Percentiles rank a stretch among this genome's conserved stretches.
phyloP scores from a whole-genome alignment of 2,797 vertebrate genomes.

The Enteromius radiatus region DNA sequence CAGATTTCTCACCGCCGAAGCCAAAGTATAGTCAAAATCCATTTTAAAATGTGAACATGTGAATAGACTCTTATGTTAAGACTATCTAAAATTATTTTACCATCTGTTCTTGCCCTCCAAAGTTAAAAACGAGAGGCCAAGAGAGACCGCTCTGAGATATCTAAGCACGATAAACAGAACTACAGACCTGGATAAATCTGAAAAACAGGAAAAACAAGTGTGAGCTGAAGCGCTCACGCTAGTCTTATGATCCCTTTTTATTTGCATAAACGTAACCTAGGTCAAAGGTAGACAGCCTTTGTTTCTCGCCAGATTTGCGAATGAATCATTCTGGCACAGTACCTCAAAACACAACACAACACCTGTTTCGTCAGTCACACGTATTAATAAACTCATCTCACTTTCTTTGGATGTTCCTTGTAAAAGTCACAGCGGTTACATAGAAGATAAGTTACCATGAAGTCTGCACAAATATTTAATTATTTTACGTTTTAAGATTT shows the following conservation, averaged over 20 bases:
- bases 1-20: not conserved
- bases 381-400: not conserved
- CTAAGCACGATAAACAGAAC: not conserved
- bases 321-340: not conserved
- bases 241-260: constrained; percentile 33
- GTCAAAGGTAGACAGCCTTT: constrained; percentile 5
- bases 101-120: constrained; percentile 13
- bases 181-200: constrained; percentile 1
- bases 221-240: constrained; percentile 22
- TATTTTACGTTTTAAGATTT: not conserved
- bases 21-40: not conserved
- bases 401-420: not conserved
- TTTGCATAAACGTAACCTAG: constrained; percentile 21
- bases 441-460: not conserved
- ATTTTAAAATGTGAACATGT: not conserved
- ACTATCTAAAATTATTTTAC: constrained; percentile 6
- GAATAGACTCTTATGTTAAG: constrained; percentile 17
- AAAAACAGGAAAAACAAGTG: not conserved
- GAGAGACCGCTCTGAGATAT: not conserved
- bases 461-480: not conserved
- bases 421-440: not conserved
- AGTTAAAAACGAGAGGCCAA: constrained; percentile 14
- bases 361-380: not conserved
- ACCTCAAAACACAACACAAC: not conserved
- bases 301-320: constrained; percentile 1